Conservation (phyloP, 2,888 invertebrate genomes). For the Oligia latruncula region DNA sequence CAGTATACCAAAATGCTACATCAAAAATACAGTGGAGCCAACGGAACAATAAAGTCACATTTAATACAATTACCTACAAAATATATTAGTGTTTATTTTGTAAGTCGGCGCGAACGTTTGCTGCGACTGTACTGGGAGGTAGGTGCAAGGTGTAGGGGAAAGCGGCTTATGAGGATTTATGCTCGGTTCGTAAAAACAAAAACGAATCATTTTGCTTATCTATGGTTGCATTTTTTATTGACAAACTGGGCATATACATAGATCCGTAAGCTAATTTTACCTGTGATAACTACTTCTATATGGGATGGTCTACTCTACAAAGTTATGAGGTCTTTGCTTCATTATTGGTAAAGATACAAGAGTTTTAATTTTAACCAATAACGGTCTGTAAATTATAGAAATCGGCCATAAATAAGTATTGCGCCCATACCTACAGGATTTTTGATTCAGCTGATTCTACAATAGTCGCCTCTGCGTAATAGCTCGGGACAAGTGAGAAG, state of each 20-base stretch:
- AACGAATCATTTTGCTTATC: too few species aligned
- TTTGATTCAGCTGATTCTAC: background rate
- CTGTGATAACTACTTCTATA: too few species aligned
- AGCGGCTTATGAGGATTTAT: conserved; percentile 47
- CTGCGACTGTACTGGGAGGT: conserved; percentile 59
- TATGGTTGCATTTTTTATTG: too few species aligned
- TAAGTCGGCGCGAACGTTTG: conserved; percentile 82
- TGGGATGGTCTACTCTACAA: too few species aligned
- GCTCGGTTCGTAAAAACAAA: too few species aligned
- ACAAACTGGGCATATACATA: too few species aligned
- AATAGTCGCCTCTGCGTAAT: background rate
- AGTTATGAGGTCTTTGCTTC: too few species aligned
- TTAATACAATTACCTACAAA: conserved; percentile 87
- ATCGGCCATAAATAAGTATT: too few species aligned
- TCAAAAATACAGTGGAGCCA: conserved; percentile 80
- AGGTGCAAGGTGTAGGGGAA: conserved; percentile 45
- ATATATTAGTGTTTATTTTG: conserved; percentile 88
- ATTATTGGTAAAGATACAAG: too few species aligned
- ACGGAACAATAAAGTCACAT: conserved; percentile 86
- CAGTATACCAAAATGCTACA: conserved; percentile 56
- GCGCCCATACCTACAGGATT: background rate
- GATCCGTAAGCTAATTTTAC: too few species aligned
- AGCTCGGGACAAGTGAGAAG: background rate
- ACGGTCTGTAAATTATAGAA: too few species aligned
- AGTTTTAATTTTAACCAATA: too few species aligned